Base-by-base conservation (phyloP, 2,888 invertebrate genomes). In the Siphlonurus alternatus region DNA sequence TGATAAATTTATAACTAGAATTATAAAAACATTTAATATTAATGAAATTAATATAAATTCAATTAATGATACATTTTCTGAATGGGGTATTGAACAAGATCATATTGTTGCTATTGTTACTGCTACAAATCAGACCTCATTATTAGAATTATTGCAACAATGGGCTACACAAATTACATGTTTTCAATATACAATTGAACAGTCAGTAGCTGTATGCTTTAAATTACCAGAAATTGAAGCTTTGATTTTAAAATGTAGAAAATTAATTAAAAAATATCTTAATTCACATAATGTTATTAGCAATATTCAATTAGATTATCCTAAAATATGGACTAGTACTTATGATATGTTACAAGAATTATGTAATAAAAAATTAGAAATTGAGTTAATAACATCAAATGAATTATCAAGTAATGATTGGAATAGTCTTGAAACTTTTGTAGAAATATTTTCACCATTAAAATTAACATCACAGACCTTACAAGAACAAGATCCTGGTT, bases 401-500 rank as follows among this genome's bases (percentile, higher is more conserved):
- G 53, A n/a, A 15, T n/a, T 51, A 7, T 15, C n/a, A 15, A 62
- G 22, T 5, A 15, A n/a, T n/a, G 18, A 59, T 7, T n/a, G n/a
- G 23, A 59, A 59, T n/a, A n/a, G n/a, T n/a, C n/a, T n/a, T n/a
- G n/a, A n/a, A n/a, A n/a, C 10, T n/a, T 15, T 51, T n/a, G n/a
- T 15, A 10, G 53, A 51, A 10, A 51, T n/a, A 15, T 51, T 10
- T n/a, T 15, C 10, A 15, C 53, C 53, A 51, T 51, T 51, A 10
- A 51, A 72, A 72, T 77, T 78, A 23, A 78, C 78, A 1, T 76
- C 77, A 22, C 75, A 77, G 71, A 78, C 78, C 0, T 71, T 79
- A 1, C 76, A 77, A 62, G 79, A 79, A 67, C 78, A 78, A 63
- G 78, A 77, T 67, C 76, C 75, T 68, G 78, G 78, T 15, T 69